Evolutionary conservation across 2,797 vertebrate species (phyloP).

Genomic region (Pagetopsis macropterus): DNA sequence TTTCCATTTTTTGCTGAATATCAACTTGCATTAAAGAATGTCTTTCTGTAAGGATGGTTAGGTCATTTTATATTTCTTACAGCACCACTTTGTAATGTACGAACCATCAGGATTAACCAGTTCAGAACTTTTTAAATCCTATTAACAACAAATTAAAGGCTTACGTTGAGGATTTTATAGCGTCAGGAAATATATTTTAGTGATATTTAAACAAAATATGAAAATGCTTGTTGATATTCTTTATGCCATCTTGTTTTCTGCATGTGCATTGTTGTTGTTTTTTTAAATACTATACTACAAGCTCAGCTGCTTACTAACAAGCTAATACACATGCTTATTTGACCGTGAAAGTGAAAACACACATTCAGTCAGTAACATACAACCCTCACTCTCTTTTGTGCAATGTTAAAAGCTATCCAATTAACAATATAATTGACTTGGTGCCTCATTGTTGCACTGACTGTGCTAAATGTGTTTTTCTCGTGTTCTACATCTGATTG

Average conservation of each 20-base stretch:
- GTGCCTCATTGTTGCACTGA: not conserved
- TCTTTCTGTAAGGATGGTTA: not conserved
- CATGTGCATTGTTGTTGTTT: not conserved
- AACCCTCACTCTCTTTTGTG: not conserved
- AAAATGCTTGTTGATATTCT: not conserved
- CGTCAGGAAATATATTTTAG: not conserved
- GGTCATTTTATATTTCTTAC: not conserved
- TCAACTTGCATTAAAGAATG: constrained; percentile 4
- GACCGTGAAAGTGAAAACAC: constrained; percentile 20
- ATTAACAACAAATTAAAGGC: not conserved
- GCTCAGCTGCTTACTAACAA: constrained; percentile 14
- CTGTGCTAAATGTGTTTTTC: not conserved
- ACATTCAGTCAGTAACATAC: not conserved
- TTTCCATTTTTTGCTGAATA: constrained; percentile 30
- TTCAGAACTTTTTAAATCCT: not conserved
- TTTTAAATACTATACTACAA: not conserved
- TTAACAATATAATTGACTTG: constrained; percentile 1
- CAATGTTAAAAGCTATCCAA: constrained; percentile 8
- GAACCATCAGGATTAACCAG: not conserved
- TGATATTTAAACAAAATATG: not conserved
- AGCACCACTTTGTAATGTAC: not conserved
- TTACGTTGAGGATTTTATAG: not conserved
- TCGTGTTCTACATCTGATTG: no score
- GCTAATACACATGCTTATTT: constrained; percentile 16
- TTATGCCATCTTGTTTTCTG: not conserved